Evolutionary conservation across 2,113 vertebrate genomes (phyloP).

Genomic region (Sinocyclocheilus maitianheensis): DNA sequence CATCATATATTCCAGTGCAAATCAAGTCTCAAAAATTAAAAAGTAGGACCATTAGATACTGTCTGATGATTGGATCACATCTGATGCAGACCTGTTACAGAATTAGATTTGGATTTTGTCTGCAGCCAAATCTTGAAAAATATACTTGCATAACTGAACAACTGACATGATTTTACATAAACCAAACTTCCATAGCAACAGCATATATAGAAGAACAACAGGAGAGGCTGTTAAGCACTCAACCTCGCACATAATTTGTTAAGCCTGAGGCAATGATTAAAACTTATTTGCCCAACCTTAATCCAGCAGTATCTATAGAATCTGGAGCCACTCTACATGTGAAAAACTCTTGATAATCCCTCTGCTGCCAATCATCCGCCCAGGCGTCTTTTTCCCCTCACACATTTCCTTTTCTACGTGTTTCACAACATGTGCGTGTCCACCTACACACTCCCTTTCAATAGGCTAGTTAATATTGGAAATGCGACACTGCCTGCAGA

Average conservation of each 20-base stretch:
- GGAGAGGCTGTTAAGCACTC: slow-evolving; percentile 39
- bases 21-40: background rate
- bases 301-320: slow-evolving; percentile 55
- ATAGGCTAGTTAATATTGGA: slow-evolving; percentile 70
- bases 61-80: background rate
- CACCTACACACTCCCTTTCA: slow-evolving; percentile 71
- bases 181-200: slow-evolving; percentile 21
- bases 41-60: background rate
- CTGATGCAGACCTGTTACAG: slow-evolving; percentile 13
- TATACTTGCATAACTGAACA: background rate
- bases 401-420: slow-evolving; percentile 61
- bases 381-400: slow-evolving; percentile 46
- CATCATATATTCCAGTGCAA: background rate
- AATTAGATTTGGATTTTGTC: background rate
- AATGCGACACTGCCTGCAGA: slow-evolving; percentile 67
- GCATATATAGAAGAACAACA: slow-evolving; percentile 28
- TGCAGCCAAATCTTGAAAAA: background rate
- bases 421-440: slow-evolving; percentile 69
- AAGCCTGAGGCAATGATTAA: slow-evolving; percentile 4
- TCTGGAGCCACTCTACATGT: slow-evolving; percentile 51
- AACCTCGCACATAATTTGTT: background rate
- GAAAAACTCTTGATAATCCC: slow-evolving; percentile 62
- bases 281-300: slow-evolving; percentile 25
- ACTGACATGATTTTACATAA: background rate
- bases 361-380: slow-evolving; percentile 60